Evolutionary conservation across 2,113 vertebrate species (phyloP), one percentile per base, ranked within the genome.

Genomic region (Azemiops feae): DNA sequence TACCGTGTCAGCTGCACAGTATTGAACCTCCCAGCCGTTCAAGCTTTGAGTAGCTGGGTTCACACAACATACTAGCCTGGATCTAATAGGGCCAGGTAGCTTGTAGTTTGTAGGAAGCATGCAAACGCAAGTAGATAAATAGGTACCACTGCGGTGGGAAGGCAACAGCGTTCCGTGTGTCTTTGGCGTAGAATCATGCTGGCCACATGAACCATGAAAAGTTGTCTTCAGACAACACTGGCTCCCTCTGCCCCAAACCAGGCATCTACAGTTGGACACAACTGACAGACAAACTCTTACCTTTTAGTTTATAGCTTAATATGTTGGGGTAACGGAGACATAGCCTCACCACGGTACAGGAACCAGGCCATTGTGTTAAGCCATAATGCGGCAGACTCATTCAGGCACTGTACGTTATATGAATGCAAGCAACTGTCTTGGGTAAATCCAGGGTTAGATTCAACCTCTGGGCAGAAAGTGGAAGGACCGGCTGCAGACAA

Each of bases 401-500:
- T 2, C n/a, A 39, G n/a, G 16, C 16, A 0, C 6, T 16, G 1
- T 74, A 69, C 7, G n/a, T 3, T 74, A 34, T 74, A 14, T 7
- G 69, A 39, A 74, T 7, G 16, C 69, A 39, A 39, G 69, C n/a
- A 34, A 39, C 69, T 7, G 69, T 34, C 2, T 74, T 20, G 34
- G 16, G n/a, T 18, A 8, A 69, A 74, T 1, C 69, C 14, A 18
- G n/a, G 16, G n/a, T 74, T 18, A 34, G 16, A 74, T 20, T 18
- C 69, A 74, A 18, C 16, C 69, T 7, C 16, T 34, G 2, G 2
- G 1, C 5, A 74, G 30, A n/a, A 69, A 69, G 14, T 20, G 69
- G n/a, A 74, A 8, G 0, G 0, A 1, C 14, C 2, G 0, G 5
- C n/a, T 34, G 5, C 69, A 1, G 69, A 6, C n/a, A 39, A 16